Evolutionary conservation across 2,113 vertebrate genomes (phyloP).

Genomic region (Macrotis lagotis): DNA sequence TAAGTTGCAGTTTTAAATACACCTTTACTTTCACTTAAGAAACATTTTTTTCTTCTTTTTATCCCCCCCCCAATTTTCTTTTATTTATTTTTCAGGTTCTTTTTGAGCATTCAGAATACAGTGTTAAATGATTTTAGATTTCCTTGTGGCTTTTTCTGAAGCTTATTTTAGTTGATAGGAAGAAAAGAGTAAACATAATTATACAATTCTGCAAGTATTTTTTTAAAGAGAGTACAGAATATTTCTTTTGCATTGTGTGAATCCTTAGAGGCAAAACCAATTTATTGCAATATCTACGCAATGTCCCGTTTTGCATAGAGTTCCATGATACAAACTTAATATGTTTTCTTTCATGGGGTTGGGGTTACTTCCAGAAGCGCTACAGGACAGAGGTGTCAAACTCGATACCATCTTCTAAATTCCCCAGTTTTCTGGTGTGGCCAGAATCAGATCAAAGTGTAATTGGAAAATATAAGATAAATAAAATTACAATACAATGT

Average conservation of each 20-base stretch:
- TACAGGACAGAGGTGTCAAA: not conserved
- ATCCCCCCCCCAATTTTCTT: not conserved
- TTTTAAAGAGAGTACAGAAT: not conserved
- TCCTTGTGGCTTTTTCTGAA: not conserved
- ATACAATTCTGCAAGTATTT: not conserved
- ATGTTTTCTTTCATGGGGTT: not conserved
- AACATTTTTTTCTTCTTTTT: constrained; percentile 16
- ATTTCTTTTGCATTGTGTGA: not conserved
- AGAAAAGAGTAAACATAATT: constrained; percentile 9
- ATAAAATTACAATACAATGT: not conserved
- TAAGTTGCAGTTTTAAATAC: constrained; percentile 10
- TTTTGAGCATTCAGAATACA: not conserved
- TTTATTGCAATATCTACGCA: not conserved
- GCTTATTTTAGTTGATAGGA: not conserved
- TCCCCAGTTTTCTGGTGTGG: not conserved
- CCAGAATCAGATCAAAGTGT: not conserved
- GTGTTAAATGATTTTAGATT: not conserved
- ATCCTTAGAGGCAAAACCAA: not conserved
- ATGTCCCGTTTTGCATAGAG: not conserved
- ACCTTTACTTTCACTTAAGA: constrained; percentile 23
- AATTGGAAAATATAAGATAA: not conserved
- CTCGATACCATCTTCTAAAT: not conserved
- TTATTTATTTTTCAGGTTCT: constrained; percentile 19
- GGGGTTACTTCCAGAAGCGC: not conserved
- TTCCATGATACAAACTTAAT: not conserved